A percentile compares a stretch with the other conserved stretches of the same genome.
Evolutionary conservation across 92 coral and sea anemone genomes (phyloP).

Genomic region (Desmophyllum pertusum): DNA sequence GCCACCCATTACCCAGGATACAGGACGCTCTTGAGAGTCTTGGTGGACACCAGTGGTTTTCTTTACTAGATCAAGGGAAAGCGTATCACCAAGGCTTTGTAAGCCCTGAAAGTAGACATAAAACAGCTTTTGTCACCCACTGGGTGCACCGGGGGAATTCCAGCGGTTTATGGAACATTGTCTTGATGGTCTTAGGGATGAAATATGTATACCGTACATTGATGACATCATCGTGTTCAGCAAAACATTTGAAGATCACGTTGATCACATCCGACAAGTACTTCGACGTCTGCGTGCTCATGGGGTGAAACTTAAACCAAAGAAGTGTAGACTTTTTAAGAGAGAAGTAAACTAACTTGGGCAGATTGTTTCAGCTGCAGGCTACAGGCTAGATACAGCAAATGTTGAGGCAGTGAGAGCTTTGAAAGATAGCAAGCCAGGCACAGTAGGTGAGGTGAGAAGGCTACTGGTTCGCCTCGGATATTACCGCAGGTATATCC

Average conservation of each 20-base stretch:
- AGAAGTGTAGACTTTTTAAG: conserved; percentile 62
- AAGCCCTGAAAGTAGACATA: conserved; percentile 31
- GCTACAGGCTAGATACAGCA: conserved; percentile 57
- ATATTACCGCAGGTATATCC: conserved; percentile 65
- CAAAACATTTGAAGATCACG: too few relatives aligned
- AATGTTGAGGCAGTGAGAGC: conserved; percentile 52
- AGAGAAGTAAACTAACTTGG: conserved; percentile 69
- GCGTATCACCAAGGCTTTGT: conserved; percentile 46
- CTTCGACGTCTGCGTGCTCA: conserved; percentile 46
- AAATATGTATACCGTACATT: conserved; percentile 48
- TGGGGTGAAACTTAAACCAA: conserved; percentile 59
- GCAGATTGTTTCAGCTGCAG: conserved; percentile 60
- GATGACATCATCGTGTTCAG: conserved; percentile 56
- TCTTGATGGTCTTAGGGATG: conserved; percentile 42
- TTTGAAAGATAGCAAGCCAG: conserved; percentile 50
- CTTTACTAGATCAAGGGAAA: conserved; percentile 34
- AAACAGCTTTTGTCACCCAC: conserved; percentile 47
- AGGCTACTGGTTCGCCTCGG: conserved; percentile 63
- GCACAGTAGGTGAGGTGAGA: conserved; percentile 68
- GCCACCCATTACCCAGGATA: conserved; percentile 30
- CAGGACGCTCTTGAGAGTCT: conserved; percentile 21
- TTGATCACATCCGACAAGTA: conserved; percentile 56
- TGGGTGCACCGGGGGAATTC: conserved; percentile 54
- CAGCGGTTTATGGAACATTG: conserved; percentile 53
- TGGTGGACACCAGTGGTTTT: conserved; percentile 29